Percentiles rank a stretch among this genome's conserved stretches.
These are phyloP conservation scores for Spodoptera exigua DNA, from an alignment of 2,888 invertebrate species.

Conservation along the genomic window DNA sequence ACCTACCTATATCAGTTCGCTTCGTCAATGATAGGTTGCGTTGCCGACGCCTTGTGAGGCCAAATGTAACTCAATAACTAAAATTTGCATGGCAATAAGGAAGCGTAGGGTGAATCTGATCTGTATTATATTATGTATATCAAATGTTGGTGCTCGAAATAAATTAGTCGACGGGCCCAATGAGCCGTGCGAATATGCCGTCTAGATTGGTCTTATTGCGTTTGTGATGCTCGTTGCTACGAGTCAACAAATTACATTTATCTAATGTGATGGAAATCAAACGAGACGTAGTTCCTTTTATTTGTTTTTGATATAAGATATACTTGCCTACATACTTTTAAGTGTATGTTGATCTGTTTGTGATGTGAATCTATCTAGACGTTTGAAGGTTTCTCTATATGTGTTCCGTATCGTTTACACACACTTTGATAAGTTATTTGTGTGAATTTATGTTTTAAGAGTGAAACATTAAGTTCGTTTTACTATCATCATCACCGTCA, in stretches of 20 bases:
- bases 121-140: conserved; percentile 60
- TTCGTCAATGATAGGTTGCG: conserved; percentile 18
- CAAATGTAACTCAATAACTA: conserved; percentile 57
- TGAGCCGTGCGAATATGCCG: conserved; percentile 70
- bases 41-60: conserved; percentile 43
- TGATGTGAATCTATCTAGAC: background rate
- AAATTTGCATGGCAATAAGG: conserved; percentile 71
- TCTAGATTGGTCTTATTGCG: conserved; percentile 66
- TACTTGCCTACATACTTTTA: conserved; percentile 21
- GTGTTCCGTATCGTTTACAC: too few relatives aligned
- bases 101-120: conserved; percentile 62
- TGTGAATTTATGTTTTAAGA: too few relatives aligned
- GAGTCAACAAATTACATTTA: conserved; percentile 42
- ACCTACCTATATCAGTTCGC: conserved; percentile 2
- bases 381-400: too few relatives aligned
- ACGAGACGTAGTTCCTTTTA: conserved; percentile 27
- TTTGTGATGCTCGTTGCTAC: conserved; percentile 31
- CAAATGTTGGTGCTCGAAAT: conserved; percentile 60
- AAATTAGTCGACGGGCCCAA: conserved; percentile 60
- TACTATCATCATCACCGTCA: too few relatives aligned
- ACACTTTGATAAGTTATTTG: too few relatives aligned
- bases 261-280: conserved; percentile 48
- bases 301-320: conserved; percentile 18
- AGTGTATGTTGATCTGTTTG: too few relatives aligned
- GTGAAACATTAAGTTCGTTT: too few relatives aligned